These are phyloP conservation scores for Leptinotarsa undecemlineata DNA, from an alignment of 1,140 invertebrate species.

Conservation along the genomic window DNA sequence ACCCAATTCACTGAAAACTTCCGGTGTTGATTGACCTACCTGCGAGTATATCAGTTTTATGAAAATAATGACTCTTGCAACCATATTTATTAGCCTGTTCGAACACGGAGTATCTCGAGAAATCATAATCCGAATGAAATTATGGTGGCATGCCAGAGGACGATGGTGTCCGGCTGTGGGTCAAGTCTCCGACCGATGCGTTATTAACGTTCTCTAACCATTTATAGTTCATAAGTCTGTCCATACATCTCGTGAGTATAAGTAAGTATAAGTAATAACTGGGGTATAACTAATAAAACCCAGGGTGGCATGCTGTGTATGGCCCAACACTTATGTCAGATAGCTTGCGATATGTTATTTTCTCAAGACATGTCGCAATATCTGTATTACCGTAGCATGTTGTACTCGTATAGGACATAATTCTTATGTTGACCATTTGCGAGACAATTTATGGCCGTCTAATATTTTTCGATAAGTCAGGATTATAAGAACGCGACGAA, in stretches of 20 bases:
- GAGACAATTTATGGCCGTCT: background rate
- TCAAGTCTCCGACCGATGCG: background rate
- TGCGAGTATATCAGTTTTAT: too few species aligned
- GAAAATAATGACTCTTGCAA: too few species aligned
- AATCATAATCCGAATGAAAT: too few species aligned
- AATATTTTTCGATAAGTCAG: background rate
- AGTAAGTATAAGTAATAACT: constrained; percentile 25
- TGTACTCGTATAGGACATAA: background rate
- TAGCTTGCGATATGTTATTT: constrained; percentile 1
- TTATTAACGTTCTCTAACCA: constrained; percentile 6
- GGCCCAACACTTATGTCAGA: constrained; percentile 9
- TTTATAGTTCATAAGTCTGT: constrained; percentile 17
- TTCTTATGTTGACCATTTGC: background rate
- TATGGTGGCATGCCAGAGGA: background rate
- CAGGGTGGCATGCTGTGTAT: constrained; percentile 22
- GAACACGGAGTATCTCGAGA: too few species aligned
- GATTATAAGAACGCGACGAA: background rate
- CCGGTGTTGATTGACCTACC: too few species aligned
- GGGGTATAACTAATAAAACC: constrained; percentile 24
- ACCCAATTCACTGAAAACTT: too few species aligned
- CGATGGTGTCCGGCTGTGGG: background rate
- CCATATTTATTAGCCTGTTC: too few species aligned
- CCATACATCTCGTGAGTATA: constrained; percentile 3
- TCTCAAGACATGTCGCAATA: constrained; percentile 11
- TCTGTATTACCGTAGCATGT: constrained; percentile 17